Evolutionary conservation across 2,888 invertebrate species (phyloP).

Genomic region (Cryptocephalus primarius): DNA sequence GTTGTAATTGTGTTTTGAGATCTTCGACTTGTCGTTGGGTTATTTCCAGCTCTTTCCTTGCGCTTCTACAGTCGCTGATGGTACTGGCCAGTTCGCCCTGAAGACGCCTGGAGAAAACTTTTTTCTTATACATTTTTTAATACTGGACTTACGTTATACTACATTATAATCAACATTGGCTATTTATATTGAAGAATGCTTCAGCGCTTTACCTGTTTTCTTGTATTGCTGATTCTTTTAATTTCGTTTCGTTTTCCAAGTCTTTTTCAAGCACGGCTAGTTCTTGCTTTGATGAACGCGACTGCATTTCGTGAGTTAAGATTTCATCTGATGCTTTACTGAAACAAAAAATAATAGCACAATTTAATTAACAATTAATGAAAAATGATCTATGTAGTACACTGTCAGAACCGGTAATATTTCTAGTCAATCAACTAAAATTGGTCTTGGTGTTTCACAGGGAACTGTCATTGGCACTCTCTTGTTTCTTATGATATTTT

Average conservation of each 20-base stretch:
- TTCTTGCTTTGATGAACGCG: constrained; percentile 43
- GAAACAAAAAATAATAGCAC: constrained; percentile 11
- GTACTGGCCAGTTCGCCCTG: constrained; percentile 59
- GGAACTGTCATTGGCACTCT: too few species aligned
- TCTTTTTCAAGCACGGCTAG: constrained; percentile 48
- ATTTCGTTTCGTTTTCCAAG: constrained; percentile 43
- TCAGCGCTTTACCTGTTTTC: constrained; percentile 41
- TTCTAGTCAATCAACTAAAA: too few species aligned
- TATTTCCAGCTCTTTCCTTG: constrained; percentile 56
- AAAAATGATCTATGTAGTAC: too few species aligned
- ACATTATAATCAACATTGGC: too few species aligned
- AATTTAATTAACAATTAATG: too few species aligned
- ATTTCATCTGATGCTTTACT: constrained; percentile 28
- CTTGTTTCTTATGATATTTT: too few species aligned
- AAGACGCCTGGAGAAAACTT: constrained; percentile 44
- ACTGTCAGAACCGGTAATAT: too few species aligned
- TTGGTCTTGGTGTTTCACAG: too few species aligned
- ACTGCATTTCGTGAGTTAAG: constrained; percentile 40
- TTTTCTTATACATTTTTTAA: neutral
- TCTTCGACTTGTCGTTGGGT: constrained; percentile 61
- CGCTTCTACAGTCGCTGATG: constrained; percentile 48
- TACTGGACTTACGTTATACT: neutral
- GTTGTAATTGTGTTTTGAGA: constrained; percentile 64
- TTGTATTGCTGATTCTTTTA: constrained; percentile 47
- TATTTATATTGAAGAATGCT: too few species aligned